Evolutionary conservation across 2,797 vertebrate species (phyloP).

Genomic region (Acestrorhynchus altus): DNA sequence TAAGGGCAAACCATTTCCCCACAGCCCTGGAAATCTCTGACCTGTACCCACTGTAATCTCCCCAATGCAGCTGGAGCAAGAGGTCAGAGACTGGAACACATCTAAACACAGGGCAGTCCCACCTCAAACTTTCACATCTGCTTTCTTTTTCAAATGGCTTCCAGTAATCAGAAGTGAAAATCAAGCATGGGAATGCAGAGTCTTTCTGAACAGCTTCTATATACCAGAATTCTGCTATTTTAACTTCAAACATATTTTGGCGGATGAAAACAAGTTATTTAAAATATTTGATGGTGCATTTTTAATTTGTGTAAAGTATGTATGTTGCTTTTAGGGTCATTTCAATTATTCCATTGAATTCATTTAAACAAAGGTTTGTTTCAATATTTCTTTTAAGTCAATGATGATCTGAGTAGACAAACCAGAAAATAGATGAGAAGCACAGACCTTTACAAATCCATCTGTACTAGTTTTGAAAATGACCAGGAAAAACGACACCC

Average conservation of each 20-base stretch:
- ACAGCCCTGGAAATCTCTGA: constrained; percentile 24
- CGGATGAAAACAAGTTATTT: constrained; percentile 33
- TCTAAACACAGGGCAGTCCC: constrained; percentile 3
- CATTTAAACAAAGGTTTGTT: too few species aligned
- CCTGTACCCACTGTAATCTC: constrained; percentile 11
- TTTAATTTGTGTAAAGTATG: constrained; percentile 25
- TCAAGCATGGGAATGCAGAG: neutral
- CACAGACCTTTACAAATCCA: too few species aligned
- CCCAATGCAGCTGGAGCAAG: neutral
- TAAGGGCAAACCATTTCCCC: neutral
- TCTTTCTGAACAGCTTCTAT: neutral
- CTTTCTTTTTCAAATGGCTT: constrained; percentile 39
- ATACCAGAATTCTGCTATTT: constrained; percentile 20
- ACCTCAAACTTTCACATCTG: constrained; percentile 50
- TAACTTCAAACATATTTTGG: constrained; percentile 31
- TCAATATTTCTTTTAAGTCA: too few species aligned
- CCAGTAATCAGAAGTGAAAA: constrained; percentile 41
- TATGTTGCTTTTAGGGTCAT: neutral
- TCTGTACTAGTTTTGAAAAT: too few species aligned
- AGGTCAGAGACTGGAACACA: constrained; percentile 35
- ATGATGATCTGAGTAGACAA: too few species aligned
- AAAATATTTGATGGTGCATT: too few species aligned
- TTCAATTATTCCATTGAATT: too few species aligned
- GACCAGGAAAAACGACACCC: too few species aligned
- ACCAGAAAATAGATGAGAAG: too few species aligned